Conservation (phyloP, 2,797 vertebrate species). For the Danio aesculapii region DNA sequence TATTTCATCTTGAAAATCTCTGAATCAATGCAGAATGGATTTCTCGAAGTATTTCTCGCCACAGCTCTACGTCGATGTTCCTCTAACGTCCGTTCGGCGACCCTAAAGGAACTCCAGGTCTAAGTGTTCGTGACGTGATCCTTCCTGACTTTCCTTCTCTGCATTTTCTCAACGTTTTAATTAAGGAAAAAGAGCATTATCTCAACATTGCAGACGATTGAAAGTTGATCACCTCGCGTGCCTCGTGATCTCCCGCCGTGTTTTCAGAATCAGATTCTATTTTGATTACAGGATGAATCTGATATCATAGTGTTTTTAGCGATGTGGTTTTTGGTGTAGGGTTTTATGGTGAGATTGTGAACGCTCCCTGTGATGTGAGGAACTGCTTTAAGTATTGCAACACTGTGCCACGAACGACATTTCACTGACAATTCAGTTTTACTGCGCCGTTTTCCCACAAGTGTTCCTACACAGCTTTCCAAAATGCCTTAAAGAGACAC, state of each 20-base stretch:
- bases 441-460: slow-evolving; percentile 28
- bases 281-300: background rate
- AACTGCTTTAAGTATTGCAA: slow-evolving; percentile 65
- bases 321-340: background rate
- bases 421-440: slow-evolving; percentile 25
- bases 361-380: slow-evolving; percentile 57
- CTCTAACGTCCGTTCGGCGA: too few species aligned
- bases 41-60: too few species aligned
- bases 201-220: slow-evolving; percentile 52
- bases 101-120: slow-evolving; percentile 48
- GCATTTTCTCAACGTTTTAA: slow-evolving; percentile 9
- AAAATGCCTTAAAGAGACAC: too few species aligned
- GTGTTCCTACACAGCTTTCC: slow-evolving; percentile 67
- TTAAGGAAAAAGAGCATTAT: background rate
- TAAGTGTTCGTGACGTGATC: slow-evolving; percentile 64
- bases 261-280: slow-evolving; percentile 34
- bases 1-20: too few species aligned
- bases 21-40: too few species aligned
- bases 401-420: slow-evolving; percentile 68
- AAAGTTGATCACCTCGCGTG: slow-evolving; percentile 52
- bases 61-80: too few species aligned
- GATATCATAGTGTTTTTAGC: too few species aligned
- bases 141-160: slow-evolving; percentile 49
- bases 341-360: slow-evolving; percentile 46
- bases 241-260: slow-evolving; percentile 58